These are phyloP conservation scores for Mercenaria mercenaria DNA, from an alignment of 1,140 invertebrate species.

Conservation along the genomic window DNA sequence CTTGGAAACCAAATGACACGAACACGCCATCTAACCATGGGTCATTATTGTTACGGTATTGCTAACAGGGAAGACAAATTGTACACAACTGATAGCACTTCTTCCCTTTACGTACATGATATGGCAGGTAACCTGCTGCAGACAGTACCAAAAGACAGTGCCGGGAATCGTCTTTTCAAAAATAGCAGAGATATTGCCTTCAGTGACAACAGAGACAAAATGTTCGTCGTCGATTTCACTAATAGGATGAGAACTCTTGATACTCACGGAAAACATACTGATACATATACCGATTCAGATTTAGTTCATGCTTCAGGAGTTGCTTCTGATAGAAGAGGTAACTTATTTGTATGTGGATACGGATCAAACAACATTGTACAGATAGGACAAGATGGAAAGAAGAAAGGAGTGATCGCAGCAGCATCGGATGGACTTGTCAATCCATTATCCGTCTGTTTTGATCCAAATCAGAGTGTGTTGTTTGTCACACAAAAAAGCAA, in stretches of 20 bases:
- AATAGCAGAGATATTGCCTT: background rate
- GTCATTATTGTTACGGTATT: constrained; percentile 27
- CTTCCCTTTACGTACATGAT: too few species aligned
- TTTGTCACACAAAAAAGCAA: background rate
- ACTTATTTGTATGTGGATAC: too few species aligned
- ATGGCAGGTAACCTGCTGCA: constrained; percentile 23
- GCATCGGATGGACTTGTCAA: too few species aligned
- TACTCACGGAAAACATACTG: too few species aligned
- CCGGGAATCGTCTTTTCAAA: background rate
- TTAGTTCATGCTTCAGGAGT: background rate
- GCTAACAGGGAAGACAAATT: background rate
- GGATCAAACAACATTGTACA: constrained; percentile 32
- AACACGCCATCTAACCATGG: background rate
- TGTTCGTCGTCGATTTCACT: too few species aligned
- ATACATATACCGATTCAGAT: background rate
- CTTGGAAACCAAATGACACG: background rate
- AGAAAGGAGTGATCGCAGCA: background rate
- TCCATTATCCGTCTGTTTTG: constrained; percentile 14
- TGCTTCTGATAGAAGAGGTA: constrained; percentile 1
- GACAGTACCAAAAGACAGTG: background rate
- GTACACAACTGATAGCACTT: background rate
- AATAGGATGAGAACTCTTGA: too few species aligned
- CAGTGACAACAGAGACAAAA: too few species aligned
- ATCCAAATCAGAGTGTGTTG: background rate
- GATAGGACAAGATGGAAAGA: constrained; percentile 16